phyloP scores from a whole-genome alignment of 2,797 vertebrate genomes.

The Synaphobranchus kaupii region DNA sequence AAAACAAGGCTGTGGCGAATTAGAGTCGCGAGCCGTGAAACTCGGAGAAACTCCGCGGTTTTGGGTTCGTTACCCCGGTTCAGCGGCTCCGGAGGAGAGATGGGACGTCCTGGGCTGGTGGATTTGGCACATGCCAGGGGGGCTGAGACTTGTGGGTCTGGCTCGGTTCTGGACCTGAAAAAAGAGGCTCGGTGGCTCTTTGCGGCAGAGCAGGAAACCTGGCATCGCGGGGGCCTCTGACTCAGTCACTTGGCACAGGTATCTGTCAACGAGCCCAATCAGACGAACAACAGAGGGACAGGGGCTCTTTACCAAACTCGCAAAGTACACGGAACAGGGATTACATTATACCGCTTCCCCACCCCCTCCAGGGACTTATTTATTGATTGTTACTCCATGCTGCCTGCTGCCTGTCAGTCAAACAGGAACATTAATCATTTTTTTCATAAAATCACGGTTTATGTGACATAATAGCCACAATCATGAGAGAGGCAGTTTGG shows the following conservation, averaged over 20 bases:
- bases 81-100: not conserved
- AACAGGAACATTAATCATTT: not conserved
- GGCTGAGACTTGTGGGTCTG: constrained; percentile 10
- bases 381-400: constrained; percentile 7
- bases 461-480: not conserved
- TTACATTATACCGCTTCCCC: not conserved
- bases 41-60: not conserved
- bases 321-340: not conserved
- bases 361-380: not conserved
- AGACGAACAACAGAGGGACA: not conserved
- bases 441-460: not conserved
- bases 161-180: not conserved
- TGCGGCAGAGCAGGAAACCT: not conserved
- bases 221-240: not conserved
- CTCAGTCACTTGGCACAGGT: constrained; percentile 2
- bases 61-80: not conserved
- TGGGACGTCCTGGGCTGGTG: not conserved
- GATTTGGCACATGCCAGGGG: not conserved
- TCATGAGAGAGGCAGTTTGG: not conserved
- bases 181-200: not conserved
- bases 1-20: constrained; percentile 1
- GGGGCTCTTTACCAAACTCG: not conserved
- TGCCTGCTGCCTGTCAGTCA: not conserved
- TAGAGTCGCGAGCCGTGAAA: not conserved
- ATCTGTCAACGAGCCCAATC: constrained; percentile 14